These are phyloP conservation scores for Papilio helenus DNA, from an alignment of 1,140 invertebrate genomes.

Conservation along the genomic window DNA sequence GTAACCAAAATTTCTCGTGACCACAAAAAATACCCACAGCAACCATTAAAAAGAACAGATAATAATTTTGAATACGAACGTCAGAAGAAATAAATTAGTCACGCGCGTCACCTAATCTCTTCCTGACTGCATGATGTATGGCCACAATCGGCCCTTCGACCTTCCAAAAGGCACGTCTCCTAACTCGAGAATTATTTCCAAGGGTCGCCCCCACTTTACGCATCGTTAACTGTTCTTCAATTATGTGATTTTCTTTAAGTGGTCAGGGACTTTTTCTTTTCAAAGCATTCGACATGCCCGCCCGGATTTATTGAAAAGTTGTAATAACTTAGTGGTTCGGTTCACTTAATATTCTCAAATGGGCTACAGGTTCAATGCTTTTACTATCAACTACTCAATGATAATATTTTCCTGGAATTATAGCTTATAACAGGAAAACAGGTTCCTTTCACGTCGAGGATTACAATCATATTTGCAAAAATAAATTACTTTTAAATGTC, in stretches of 20 bases:
- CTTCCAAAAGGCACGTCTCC: slow-evolving; percentile 71
- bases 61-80: slow-evolving; percentile 27
- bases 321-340: slow-evolving; percentile 37
- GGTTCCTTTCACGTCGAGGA: neutral
- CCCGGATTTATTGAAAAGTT: slow-evolving; percentile 38
- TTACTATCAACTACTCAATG: slow-evolving; percentile 8
- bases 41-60: slow-evolving; percentile 3
- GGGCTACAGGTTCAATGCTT: slow-evolving; percentile 7
- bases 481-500: neutral
- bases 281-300: slow-evolving; percentile 52
- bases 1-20: neutral
- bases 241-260: slow-evolving; percentile 82
- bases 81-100: slow-evolving; percentile 33
- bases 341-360: slow-evolving; percentile 29
- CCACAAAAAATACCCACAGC: neutral
- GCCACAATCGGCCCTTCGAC: slow-evolving; percentile 57
- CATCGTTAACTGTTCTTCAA: slow-evolving; percentile 81
- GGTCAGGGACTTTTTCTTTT: slow-evolving; percentile 70
- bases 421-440: neutral
- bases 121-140: slow-evolving; percentile 66
- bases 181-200: slow-evolving; percentile 75
- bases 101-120: slow-evolving; percentile 38
- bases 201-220: slow-evolving; percentile 75
- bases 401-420: neutral
- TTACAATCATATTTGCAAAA: neutral